Base-by-base conservation (phyloP, 2,113 vertebrate genomes). In the Hippolais icterina region DNA sequence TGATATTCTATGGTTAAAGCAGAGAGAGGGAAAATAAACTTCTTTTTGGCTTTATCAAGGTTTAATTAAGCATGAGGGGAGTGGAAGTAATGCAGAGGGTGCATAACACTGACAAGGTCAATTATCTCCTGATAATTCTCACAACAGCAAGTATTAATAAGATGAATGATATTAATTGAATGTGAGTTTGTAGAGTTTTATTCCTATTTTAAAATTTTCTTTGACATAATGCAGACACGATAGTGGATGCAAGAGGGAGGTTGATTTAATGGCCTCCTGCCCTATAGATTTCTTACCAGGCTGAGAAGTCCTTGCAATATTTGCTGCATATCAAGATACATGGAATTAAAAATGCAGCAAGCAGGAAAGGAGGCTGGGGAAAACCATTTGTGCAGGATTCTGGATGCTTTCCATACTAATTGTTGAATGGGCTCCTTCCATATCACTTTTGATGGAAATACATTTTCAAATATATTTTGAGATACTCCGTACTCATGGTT, bases 111-210 rank as follows among this genome's bases (percentile, higher is more conserved):
- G 97, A 93, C 95, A 97, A 97, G 94, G 94, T 97, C 96, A 97
- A 94, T 98, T 98, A 97, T 98, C 54, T 96, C 63, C 91, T 71
- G 93, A 84, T 90, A 97, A 96, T 83, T 91, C 79, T 71, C 21
- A 1, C 63, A 90, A 92, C 3, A 7, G 89, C 68, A 95, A 95
- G 63, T 64, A 97, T 95, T 98, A 97, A 96, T 97, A 97, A 96
- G 95, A 86, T 87, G 85, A 94, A 88, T 95, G 96, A 64, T 97
- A 95, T 80, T 96, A 97, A 96, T 93, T 97, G 83, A 96, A 95
- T 93, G 56, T 95, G 94, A 97, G 42, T 95, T 97, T 95, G 61
- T 69, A 76, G 86, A 85, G 61, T 95, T 97, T 96, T 93, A 91
- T 95, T 93, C 56, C 66, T 92, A 27, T 87, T 97, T 95, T 93